phyloP scores from a whole-genome alignment of 1,140 invertebrate genomes.

The Temnothorax nylanderi region DNA sequence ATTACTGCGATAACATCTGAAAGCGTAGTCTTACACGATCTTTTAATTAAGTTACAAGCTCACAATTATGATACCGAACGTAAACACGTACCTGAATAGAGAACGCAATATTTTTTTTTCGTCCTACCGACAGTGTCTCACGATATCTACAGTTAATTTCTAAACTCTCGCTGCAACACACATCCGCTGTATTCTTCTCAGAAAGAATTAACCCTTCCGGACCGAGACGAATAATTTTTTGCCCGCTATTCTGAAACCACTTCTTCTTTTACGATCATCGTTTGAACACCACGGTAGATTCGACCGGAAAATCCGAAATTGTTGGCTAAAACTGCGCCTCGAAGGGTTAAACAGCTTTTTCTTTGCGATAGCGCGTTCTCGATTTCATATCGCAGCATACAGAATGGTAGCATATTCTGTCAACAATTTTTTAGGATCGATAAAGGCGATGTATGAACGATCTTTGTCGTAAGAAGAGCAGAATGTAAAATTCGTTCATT shows the following conservation, averaged over 20 bases:
- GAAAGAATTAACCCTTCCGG: slow-evolving; percentile 28
- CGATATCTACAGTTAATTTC: slow-evolving; percentile 49
- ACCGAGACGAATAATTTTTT: background rate
- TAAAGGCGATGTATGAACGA: background rate
- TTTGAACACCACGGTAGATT: slow-evolving; percentile 16
- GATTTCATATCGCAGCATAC: slow-evolving; percentile 7
- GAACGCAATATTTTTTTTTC: slow-evolving; percentile 60
- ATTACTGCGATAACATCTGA: slow-evolving; percentile 75
- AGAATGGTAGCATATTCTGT: background rate
- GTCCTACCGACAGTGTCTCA: slow-evolving; percentile 37
- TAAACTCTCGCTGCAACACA: slow-evolving; percentile 30
- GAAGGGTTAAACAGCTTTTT: slow-evolving; percentile 32
- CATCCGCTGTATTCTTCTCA: slow-evolving; percentile 26
- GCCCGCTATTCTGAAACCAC: slow-evolving; percentile 5
- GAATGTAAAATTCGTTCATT: background rate
- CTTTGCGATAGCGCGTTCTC: slow-evolving; percentile 21
- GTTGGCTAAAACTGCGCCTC: slow-evolving; percentile 1
- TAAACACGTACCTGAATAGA: slow-evolving; percentile 60
- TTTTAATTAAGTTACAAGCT: slow-evolving; percentile 74
- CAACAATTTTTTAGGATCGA: slow-evolving; percentile 12
- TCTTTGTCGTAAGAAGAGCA: background rate
- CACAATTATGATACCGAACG: slow-evolving; percentile 69
- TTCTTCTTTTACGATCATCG: background rate
- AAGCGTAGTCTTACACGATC: slow-evolving; percentile 71
- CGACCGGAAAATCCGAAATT: background rate